Percentiles rank a stretch among this genome's conserved stretches.
phyloP scores from a whole-genome alignment of 2,888 invertebrate species.

The Cartodere bifasciata region DNA sequence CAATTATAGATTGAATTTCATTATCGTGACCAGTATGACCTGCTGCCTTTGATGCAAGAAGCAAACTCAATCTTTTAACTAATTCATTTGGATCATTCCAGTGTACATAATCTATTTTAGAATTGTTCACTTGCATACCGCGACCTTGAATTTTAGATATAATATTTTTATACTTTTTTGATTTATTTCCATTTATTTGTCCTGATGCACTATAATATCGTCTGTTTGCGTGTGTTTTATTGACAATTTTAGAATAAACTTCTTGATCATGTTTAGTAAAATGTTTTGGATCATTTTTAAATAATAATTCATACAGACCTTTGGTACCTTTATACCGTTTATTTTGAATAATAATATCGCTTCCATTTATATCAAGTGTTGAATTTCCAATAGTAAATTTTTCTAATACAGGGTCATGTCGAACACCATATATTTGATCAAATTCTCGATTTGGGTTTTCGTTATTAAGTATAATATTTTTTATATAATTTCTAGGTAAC shows the following conservation, averaged over 20 bases:
- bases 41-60: slow-evolving; percentile 10
- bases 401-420: slow-evolving; percentile 9
- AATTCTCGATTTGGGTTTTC: slow-evolving; percentile 6
- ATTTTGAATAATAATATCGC: slow-evolving; percentile 7
- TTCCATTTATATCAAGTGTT: slow-evolving; percentile 11
- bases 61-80: slow-evolving; percentile 9
- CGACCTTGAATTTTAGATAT: slow-evolving; percentile 1
- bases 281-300: slow-evolving; percentile 5
- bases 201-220: slow-evolving; percentile 2
- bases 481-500: slow-evolving; percentile 3
- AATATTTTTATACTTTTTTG: slow-evolving; percentile 3
- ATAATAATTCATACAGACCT: slow-evolving; percentile 11
- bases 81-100: slow-evolving; percentile 10
- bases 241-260: slow-evolving; percentile 4
- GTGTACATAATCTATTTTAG: slow-evolving; percentile 10
- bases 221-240: slow-evolving; percentile 5
- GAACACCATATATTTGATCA: slow-evolving; percentile 8
- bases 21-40: slow-evolving; percentile 9
- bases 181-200: slow-evolving; percentile 2
- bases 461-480: slow-evolving; percentile 4
- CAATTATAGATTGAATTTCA: slow-evolving; percentile 11
- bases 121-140: slow-evolving; percentile 4
- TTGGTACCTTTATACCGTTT: slow-evolving; percentile 6
- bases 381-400: slow-evolving; percentile 9
- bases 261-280: slow-evolving; percentile 5